Conservation (phyloP, 2,797 vertebrate species). For the Enteromius anoplus region DNA sequence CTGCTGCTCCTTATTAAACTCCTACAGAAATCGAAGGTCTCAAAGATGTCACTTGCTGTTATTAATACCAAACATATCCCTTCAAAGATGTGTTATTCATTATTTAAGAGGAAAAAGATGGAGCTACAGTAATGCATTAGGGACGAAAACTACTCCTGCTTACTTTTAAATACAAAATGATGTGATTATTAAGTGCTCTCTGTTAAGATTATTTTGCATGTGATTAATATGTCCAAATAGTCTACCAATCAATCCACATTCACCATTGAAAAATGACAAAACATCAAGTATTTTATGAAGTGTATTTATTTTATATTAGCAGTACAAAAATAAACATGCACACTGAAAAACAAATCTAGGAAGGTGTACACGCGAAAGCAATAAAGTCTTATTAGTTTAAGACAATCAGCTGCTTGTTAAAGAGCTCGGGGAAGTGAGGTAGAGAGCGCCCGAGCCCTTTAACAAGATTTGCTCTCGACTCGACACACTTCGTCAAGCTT, state of each 20-base stretch:
- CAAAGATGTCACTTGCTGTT: neutral
- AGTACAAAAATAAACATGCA: conserved; percentile 45
- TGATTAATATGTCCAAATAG: neutral
- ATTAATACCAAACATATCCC: neutral
- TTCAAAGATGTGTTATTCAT: neutral
- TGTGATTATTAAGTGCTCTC: neutral
- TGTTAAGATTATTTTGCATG: neutral
- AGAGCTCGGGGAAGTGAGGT: conserved; percentile 20
- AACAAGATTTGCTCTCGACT: conserved; percentile 45
- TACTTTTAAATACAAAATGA: neutral
- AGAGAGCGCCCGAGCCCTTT: conserved; percentile 25
- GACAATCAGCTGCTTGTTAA: conserved; percentile 6
- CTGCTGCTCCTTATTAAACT: conserved; percentile 68
- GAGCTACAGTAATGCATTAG: neutral
- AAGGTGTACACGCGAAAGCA: neutral
- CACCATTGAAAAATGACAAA: neutral
- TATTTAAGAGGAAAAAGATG: neutral
- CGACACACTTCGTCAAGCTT: conserved; percentile 42
- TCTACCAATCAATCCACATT: no score
- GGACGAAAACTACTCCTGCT: neutral
- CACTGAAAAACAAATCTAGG: conserved; percentile 13
- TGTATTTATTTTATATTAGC: conserved; percentile 17
- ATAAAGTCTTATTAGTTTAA: conserved; percentile 8
- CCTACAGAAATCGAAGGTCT: conserved; percentile 53
- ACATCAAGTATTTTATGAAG: neutral